Percentiles rank a stretch among this genome's conserved stretches.
phyloP scores from a whole-genome alignment of 2,888 invertebrate genomes.

The Drosophila pseudotakahashii region DNA sequence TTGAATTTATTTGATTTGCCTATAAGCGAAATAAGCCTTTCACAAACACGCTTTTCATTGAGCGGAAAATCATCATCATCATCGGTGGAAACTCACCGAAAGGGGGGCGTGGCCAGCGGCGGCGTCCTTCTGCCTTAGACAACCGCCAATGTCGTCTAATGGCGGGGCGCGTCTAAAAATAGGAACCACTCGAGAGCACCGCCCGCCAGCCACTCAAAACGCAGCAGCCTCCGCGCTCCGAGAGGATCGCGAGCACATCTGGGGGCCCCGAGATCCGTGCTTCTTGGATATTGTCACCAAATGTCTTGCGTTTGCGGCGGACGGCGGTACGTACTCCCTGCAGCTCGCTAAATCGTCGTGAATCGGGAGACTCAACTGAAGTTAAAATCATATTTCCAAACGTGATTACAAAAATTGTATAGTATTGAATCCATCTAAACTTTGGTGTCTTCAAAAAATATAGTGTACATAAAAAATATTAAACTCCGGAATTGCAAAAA shows the following conservation, averaged over 20 bases:
- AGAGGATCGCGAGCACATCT: constrained; percentile 43
- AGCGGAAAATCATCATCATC: constrained; percentile 41
- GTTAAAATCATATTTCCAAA: not conserved
- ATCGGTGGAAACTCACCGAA: constrained; percentile 32
- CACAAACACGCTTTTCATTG: constrained; percentile 59
- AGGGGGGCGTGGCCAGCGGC: constrained; percentile 63
- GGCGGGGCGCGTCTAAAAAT: constrained; percentile 77
- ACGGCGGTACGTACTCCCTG: constrained; percentile 60
- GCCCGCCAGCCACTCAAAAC: constrained; percentile 72
- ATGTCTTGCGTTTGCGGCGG: constrained; percentile 79
- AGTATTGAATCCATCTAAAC: too few species aligned
- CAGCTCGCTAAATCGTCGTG: constrained; percentile 12
- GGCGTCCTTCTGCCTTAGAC: constrained; percentile 67
- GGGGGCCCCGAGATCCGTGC: constrained; percentile 33
- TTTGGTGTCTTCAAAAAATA: not conserved
- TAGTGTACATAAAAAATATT: not conserved
- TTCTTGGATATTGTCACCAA: constrained; percentile 69
- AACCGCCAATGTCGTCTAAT: constrained; percentile 66
- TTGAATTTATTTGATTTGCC: constrained; percentile 64
- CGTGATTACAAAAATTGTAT: too few species aligned
- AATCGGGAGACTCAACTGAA: not conserved
- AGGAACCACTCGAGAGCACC: constrained; percentile 75
- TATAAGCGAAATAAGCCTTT: constrained; percentile 62
- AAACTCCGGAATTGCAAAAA: too few species aligned
- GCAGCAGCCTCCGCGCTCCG: constrained; percentile 46